Evolutionary conservation across 2,113 vertebrate species (phyloP), one percentile per base, ranked within the genome.

Genomic region (Rafetus swinhoei): DNA sequence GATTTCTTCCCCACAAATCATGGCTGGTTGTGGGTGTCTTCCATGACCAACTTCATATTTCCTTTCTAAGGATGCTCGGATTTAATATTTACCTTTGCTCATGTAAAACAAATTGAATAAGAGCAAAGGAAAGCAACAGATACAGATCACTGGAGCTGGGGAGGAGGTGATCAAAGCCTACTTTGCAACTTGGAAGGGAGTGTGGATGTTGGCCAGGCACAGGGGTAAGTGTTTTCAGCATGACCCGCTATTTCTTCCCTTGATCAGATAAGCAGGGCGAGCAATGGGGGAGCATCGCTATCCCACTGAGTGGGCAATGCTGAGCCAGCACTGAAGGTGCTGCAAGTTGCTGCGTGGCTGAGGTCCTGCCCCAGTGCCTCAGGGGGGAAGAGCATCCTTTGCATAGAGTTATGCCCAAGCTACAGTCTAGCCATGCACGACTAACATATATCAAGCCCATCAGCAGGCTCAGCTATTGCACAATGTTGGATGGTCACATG

Each of bases 1-100:
- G 79, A 91, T 81, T 92, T 96, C 86, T 45, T 83, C 32, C 35
- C 29, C 72, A 18, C 29, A 79, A 60, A 32, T 32, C 53, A 72
- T 76, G 87, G 57, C 29, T 39, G 45, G 21, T 54, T 74, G 56
- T 29, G 13, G 12, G 0, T 22, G 29, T 15, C 50, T 90, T 15
- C 86, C 56, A 35, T 0, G 0, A 27, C 24, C 19, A 52, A 76
- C 19, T 11, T 55, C 19, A 85, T 0, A 1, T 76, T 86, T 90
- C 59, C 79, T 53, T 7, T 0, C 0, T 86, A 19, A 81, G 52
- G 19, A 45, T 55, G 56, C 59, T 90, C 6, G n/a, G 57, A 50
- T n/a, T 1, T 0, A 50, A 77, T 69, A 83, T 12, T 0, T 1
- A 5, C 77, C 87, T 87, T 89, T 35, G 13, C 69, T 86, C 55